These are phyloP conservation scores for Drosophila ogumai DNA, from an alignment of 1,140 invertebrate species.

Conservation along the genomic window DNA sequence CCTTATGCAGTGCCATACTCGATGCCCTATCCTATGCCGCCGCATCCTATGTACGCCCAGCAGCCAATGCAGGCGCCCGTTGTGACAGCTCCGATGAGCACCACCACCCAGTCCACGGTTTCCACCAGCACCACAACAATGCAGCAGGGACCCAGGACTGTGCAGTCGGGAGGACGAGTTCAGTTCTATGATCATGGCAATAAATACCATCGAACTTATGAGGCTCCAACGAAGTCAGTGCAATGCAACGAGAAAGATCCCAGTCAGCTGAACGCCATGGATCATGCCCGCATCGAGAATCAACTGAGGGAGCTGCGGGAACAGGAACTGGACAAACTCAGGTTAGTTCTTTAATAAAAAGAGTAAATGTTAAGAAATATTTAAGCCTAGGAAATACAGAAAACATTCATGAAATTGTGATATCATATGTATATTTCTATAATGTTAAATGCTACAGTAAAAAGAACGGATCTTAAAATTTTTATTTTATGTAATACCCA, in stretches of 20 bases:
- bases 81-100: constrained; percentile 8
- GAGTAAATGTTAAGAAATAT: background rate
- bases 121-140: constrained; percentile 30
- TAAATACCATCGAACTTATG: constrained; percentile 66
- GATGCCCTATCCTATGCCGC: constrained; percentile 44
- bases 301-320: constrained; percentile 49
- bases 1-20: constrained; percentile 33
- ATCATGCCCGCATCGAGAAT: constrained; percentile 66
- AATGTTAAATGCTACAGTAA: too few relatives aligned
- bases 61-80: background rate
- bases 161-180: constrained; percentile 34
- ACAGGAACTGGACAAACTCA: constrained; percentile 55
- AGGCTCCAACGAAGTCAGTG: constrained; percentile 50
- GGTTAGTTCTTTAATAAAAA: constrained; percentile 24
- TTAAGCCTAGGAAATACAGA: too few relatives aligned
- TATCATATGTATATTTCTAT: too few relatives aligned
- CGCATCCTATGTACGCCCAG: constrained; percentile 2
- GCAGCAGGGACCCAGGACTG: constrained; percentile 7
- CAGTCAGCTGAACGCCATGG: constrained; percentile 64
- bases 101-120: constrained; percentile 17
- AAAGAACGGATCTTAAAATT: too few relatives aligned
- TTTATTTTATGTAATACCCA: too few relatives aligned
- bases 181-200: constrained; percentile 81
- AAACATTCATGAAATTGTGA: too few relatives aligned
- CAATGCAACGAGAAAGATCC: constrained; percentile 39